A percentile compares a stretch with the other conserved stretches of the same genome.
Evolutionary conservation across 1,140 invertebrate species (phyloP).

Genomic region (Drosophila varians): DNA sequence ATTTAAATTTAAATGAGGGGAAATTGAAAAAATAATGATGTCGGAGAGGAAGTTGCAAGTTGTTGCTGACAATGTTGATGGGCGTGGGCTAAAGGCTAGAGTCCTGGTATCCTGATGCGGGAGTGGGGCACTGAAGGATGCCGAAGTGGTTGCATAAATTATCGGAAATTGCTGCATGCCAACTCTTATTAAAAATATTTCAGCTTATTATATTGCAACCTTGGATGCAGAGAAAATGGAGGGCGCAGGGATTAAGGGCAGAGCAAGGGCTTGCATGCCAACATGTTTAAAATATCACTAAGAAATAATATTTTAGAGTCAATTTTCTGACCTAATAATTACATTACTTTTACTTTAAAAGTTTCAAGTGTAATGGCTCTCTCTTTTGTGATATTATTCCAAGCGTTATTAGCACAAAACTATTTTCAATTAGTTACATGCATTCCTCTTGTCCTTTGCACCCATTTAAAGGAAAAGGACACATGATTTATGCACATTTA

Average conservation of each 20-base stretch:
- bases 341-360: not conserved
- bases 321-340: not conserved
- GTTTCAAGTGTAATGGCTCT: not conserved
- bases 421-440: constrained; percentile 29
- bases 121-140: not conserved
- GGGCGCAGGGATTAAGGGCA: not conserved
- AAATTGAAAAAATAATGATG: constrained; percentile 83
- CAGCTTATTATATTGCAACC: constrained; percentile 19
- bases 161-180: constrained; percentile 68
- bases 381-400: constrained; percentile 10
- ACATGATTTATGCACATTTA: constrained; percentile 64
- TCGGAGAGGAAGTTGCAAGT: constrained; percentile 32
- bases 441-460: not conserved
- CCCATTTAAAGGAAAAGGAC: not conserved
- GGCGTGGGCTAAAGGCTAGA: not conserved
- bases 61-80: constrained; percentile 46
- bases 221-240: not conserved
- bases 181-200: constrained; percentile 73
- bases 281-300: not conserved
- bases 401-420: not conserved
- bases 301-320: not conserved
- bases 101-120: constrained; percentile 4
- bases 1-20: constrained; percentile 68
- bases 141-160: constrained; percentile 62
- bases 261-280: not conserved